These are phyloP conservation scores for Mesoligia furuncula DNA, from an alignment of 2,888 invertebrate species.

Conservation along the genomic window DNA sequence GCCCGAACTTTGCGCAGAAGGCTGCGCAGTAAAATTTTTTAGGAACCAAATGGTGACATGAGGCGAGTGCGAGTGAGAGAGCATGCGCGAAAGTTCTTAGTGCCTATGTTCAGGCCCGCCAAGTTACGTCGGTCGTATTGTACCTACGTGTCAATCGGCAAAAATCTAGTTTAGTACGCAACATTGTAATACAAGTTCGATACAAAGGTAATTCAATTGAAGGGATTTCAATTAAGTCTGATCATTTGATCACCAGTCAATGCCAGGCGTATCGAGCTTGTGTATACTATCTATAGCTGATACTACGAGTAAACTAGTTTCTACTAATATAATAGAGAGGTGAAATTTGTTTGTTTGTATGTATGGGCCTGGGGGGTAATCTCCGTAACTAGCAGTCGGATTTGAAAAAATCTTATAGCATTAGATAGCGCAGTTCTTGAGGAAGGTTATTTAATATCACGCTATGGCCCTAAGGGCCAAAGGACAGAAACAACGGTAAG, in stretches of 20 bases:
- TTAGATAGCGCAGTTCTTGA: not conserved
- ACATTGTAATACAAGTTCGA: slow-evolving; percentile 12
- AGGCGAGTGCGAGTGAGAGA: too few relatives aligned
- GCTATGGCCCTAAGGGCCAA: not conserved
- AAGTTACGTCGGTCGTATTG: too few relatives aligned
- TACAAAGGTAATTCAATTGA: slow-evolving; percentile 45
- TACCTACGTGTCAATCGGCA: not conserved
- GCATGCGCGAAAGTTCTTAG: too few relatives aligned
- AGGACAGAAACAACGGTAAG: not conserved
- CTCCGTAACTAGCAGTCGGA: not conserved
- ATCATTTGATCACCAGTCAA: slow-evolving; percentile 49
- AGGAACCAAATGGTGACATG: too few relatives aligned
- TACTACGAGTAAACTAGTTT: not conserved
- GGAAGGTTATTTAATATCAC: not conserved
- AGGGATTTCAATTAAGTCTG: slow-evolving; percentile 39
- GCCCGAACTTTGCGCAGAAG: too few relatives aligned
- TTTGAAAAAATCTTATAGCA: not conserved
- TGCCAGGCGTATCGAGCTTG: slow-evolving; percentile 25
- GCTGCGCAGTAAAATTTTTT: too few relatives aligned
- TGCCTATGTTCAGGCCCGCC: too few relatives aligned
- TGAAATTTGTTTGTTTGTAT: not conserved
- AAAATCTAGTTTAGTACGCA: slow-evolving; percentile 14
- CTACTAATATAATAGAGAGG: not conserved
- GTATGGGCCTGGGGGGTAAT: not conserved
- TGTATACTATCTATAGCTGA: slow-evolving; percentile 1